Percentiles rank a stretch among this genome's conserved stretches.
Evolutionary conservation across 2,113 vertebrate genomes (phyloP).

Genomic region (Glaucomys volans): DNA sequence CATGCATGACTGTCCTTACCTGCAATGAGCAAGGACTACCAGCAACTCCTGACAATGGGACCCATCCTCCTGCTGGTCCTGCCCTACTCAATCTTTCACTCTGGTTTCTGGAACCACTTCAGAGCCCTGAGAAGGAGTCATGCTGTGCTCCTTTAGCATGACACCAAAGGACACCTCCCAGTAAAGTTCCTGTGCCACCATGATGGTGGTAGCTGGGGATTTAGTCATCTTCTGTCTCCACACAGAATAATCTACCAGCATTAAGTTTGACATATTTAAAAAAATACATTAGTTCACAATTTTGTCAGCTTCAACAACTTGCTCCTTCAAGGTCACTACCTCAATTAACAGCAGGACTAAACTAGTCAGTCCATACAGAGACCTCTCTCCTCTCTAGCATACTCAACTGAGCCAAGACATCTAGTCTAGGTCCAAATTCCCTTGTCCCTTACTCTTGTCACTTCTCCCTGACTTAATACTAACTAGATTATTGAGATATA

Average conservation of each 20-base stretch:
- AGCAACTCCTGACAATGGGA: neutral
- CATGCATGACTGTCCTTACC: neutral
- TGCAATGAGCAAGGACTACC: too few relatives aligned
- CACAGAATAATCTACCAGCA: neutral
- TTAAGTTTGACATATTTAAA: neutral
- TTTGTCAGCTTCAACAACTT: neutral
- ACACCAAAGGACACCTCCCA: neutral
- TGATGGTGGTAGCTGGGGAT: too few relatives aligned
- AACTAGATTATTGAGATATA: neutral
- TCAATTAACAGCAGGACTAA: neutral
- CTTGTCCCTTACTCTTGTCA: too few relatives aligned
- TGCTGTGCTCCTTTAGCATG: neutral
- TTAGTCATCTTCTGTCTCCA: neutral
- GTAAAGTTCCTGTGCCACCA: neutral
- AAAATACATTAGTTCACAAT: neutral
- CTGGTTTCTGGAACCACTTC: neutral
- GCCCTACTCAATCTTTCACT: neutral
- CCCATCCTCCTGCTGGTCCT: neutral
- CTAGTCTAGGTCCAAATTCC: neutral
- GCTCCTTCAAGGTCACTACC: neutral
- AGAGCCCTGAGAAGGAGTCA: neutral
- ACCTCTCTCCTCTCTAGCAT: neutral
- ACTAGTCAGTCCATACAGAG: neutral
- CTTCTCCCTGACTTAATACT: neutral
- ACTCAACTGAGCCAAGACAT: neutral